phyloP scores from a whole-genome alignment of 2,888 invertebrate genomes.

The Mesodorylaimus sp. region DNA sequence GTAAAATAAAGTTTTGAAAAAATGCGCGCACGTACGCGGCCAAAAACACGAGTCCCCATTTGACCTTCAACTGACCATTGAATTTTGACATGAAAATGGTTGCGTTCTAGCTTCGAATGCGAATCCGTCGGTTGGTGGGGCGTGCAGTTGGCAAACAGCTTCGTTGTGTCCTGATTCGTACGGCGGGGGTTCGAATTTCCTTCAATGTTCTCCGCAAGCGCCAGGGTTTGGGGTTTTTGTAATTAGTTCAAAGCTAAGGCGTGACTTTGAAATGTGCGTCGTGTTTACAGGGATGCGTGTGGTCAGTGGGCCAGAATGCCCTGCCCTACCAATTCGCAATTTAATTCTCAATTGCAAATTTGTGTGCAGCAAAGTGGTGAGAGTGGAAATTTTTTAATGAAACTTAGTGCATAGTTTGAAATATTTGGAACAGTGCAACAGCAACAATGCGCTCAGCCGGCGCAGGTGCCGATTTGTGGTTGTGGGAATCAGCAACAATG shows the following conservation, averaged over 20 bases:
- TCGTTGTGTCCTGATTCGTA: constrained; percentile 17
- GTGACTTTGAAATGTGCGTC: background rate
- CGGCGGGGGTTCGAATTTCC: constrained; percentile 17
- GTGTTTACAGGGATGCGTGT: constrained; percentile 19
- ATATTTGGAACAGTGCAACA: too few relatives aligned
- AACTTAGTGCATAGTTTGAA: constrained; percentile 1
- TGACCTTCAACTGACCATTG: too few relatives aligned
- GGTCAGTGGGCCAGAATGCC: constrained; percentile 24
- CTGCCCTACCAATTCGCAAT: constrained; percentile 17
- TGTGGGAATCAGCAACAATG: constrained; percentile 4
- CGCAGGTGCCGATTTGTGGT: constrained; percentile 7
- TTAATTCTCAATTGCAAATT: constrained; percentile 15
- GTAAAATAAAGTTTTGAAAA: too few relatives aligned
- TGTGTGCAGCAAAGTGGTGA: constrained; percentile 10
- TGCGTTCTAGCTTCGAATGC: constrained; percentile 13
- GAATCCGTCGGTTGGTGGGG: constrained; percentile 15
- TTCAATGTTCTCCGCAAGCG: constrained; percentile 22
- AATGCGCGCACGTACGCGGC: too few relatives aligned
- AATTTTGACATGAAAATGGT: too few relatives aligned
- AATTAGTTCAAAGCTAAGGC: background rate
- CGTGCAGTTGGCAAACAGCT: constrained; percentile 23
- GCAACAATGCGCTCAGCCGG: too few relatives aligned
- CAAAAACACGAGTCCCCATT: too few relatives aligned
- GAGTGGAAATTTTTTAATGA: background rate
- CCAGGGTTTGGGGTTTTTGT: constrained; percentile 10